These are phyloP conservation scores for Antennarius maculatus DNA, from an alignment of 2,797 vertebrate species.

Conservation along the genomic window DNA sequence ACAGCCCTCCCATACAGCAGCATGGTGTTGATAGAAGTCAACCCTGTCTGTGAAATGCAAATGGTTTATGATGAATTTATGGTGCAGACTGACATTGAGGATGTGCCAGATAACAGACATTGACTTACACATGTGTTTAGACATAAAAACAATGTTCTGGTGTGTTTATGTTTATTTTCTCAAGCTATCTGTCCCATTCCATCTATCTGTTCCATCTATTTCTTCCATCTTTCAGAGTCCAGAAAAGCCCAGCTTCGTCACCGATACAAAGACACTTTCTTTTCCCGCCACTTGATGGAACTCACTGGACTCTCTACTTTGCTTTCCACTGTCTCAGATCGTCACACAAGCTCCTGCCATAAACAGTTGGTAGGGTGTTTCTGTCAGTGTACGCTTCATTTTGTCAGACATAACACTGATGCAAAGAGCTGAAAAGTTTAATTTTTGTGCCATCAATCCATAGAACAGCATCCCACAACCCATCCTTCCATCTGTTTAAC, in stretches of 20 bases:
- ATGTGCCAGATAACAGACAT: conserved; percentile 52
- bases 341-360: no score
- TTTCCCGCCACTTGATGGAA: no score
- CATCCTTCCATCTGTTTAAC: background rate
- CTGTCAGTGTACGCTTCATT: no score
- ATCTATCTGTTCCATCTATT: background rate
- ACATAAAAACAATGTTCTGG: conserved; percentile 32
- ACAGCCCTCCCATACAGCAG: conserved; percentile 62
- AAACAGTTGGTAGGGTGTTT: no score
- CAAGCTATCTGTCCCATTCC: background rate
- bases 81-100: conserved; percentile 39
- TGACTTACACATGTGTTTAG: conserved; percentile 41
- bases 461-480: no score
- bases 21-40: conserved; percentile 68
- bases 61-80: conserved; percentile 52
- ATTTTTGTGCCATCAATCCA: no score
- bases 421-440: no score
- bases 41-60: conserved; percentile 70
- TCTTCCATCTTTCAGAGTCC: background rate
- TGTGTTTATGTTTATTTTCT: background rate
- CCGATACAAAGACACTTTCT: no score
- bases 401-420: no score
- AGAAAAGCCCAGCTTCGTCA: no score
- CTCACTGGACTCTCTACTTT: no score
- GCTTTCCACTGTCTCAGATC: no score